These are phyloP conservation scores for Hestina assimilis DNA, from an alignment of 1,140 invertebrate species.

Conservation along the genomic window DNA sequence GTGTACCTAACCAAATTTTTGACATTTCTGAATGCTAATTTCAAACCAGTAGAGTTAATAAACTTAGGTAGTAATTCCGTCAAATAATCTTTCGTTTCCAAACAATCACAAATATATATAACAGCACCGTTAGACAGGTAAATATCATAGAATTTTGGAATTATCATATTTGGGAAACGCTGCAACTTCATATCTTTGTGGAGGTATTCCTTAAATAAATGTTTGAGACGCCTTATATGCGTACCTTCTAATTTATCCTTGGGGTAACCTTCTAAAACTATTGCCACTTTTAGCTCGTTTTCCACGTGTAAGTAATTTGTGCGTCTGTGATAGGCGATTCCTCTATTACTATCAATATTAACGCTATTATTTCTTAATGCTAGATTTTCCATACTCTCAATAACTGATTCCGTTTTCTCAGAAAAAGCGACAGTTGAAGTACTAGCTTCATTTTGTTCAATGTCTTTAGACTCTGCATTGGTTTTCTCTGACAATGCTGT, in stretches of 20 bases:
- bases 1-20: slow-evolving; percentile 59
- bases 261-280: slow-evolving; percentile 62
- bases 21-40: slow-evolving; percentile 54
- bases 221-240: slow-evolving; percentile 56
- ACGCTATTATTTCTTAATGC: slow-evolving; percentile 46
- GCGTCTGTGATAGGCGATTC: slow-evolving; percentile 63
- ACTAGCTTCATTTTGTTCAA: slow-evolving; percentile 26
- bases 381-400: slow-evolving; percentile 52
- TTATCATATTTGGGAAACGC: slow-evolving; percentile 53
- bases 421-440: slow-evolving; percentile 38
- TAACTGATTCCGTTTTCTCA: slow-evolving; percentile 49
- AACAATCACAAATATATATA: slow-evolving; percentile 68
- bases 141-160: slow-evolving; percentile 63
- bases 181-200: slow-evolving; percentile 63
- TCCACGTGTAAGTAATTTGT: slow-evolving; percentile 69
- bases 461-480: slow-evolving; percentile 14
- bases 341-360: slow-evolving; percentile 61
- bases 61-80: slow-evolving; percentile 57
- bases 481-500: no score
- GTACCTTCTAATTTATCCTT: slow-evolving; percentile 61
- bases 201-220: slow-evolving; percentile 61
- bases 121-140: slow-evolving; percentile 67
- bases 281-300: slow-evolving; percentile 59
- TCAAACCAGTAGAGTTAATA: slow-evolving; percentile 56
- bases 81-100: slow-evolving; percentile 68